phyloP scores from a whole-genome alignment of 1,140 invertebrate genomes.

The Bombus confusus region DNA sequence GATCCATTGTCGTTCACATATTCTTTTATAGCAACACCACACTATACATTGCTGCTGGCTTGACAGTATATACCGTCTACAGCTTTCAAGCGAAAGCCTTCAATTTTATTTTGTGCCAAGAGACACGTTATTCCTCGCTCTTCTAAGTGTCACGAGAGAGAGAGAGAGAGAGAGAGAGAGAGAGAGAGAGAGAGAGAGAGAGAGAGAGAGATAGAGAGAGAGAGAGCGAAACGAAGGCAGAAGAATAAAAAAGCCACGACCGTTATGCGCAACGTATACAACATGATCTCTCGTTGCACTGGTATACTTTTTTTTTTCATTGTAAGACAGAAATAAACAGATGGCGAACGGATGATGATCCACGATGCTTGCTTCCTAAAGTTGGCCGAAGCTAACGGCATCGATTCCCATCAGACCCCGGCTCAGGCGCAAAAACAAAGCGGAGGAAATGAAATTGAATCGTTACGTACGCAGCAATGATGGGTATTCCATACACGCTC shows the following conservation, averaged over 20 bases:
- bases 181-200: too few species aligned
- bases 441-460: conserved; percentile 15
- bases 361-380: not conserved
- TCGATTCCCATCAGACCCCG: not conserved
- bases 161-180: not conserved
- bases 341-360: too few species aligned
- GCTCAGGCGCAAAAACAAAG: not conserved
- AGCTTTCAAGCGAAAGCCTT: not conserved
- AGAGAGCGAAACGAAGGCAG: too few species aligned
- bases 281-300: not conserved
- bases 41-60: too few species aligned
- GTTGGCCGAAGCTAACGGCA: not conserved
- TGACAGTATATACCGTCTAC: too few species aligned
- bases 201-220: not conserved
- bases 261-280: not conserved
- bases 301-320: not conserved
- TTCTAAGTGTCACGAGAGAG: not conserved
- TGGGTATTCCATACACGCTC: conserved; percentile 3
- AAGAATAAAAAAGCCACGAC: not conserved
- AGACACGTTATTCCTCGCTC: not conserved
- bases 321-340: not conserved
- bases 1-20: not conserved
- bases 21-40: too few species aligned
- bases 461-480: conserved; percentile 12
- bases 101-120: not conserved